Evolutionary conservation across 2,113 vertebrate species (phyloP).

Genomic region (Oryzias woworae): DNA sequence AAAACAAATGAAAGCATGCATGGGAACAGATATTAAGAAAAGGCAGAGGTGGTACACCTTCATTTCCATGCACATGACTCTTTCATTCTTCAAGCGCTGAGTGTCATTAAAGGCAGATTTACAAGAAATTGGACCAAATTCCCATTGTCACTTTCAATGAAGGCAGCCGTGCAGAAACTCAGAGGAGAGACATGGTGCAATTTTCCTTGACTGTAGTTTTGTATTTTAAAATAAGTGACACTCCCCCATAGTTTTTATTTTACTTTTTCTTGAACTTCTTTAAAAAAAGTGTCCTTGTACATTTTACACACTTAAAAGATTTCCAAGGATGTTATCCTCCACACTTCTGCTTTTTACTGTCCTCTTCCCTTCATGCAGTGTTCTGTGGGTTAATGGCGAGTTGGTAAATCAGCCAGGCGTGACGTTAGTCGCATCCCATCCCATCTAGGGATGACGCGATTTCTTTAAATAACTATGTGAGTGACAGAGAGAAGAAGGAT

Average conservation of each 20-base stretch:
- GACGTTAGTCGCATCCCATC: slow-evolving; percentile 52
- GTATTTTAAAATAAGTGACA: slow-evolving; percentile 23
- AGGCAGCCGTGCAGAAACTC: slow-evolving; percentile 78
- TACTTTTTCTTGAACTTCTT: slow-evolving; percentile 1
- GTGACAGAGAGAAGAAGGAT: slow-evolving; percentile 12
- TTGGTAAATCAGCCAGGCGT: slow-evolving; percentile 61
- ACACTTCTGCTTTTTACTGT: neutral
- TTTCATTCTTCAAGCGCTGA: slow-evolving; percentile 79
- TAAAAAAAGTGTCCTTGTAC: neutral
- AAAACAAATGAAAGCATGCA: slow-evolving; percentile 23
- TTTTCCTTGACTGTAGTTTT: slow-evolving; percentile 19
- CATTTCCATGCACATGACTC: slow-evolving; percentile 86
- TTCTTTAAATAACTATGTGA: slow-evolving; percentile 69
- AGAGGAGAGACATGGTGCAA: slow-evolving; percentile 30
- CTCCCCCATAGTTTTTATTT: slow-evolving; percentile 9
- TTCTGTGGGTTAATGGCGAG: slow-evolving; percentile 60
- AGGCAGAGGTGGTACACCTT: slow-evolving; percentile 48
- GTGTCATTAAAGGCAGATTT: slow-evolving; percentile 96
- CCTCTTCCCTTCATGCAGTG: neutral
- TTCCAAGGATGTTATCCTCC: neutral
- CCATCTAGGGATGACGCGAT: slow-evolving; percentile 61
- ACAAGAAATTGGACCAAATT: slow-evolving; percentile 97
- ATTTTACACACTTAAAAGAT: slow-evolving; percentile 5
- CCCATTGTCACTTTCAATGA: slow-evolving; percentile 96
- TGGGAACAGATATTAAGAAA: slow-evolving; percentile 14